Base-by-base conservation (phyloP, 2,888 invertebrate genomes). In the Nasonovia ribisnigri region DNA sequence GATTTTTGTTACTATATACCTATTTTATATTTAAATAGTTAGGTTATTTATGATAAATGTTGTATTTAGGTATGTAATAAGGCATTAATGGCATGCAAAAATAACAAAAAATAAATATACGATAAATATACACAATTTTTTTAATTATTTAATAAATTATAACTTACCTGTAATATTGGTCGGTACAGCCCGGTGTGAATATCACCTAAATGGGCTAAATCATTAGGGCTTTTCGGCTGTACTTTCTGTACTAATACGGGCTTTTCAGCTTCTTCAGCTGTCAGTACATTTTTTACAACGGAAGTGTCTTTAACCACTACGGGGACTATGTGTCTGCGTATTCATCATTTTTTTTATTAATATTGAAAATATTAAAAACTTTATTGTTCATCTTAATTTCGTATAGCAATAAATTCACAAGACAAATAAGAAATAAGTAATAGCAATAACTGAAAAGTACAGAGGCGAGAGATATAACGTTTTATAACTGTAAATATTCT, bases 81-180 rank as follows among this genome's bases (percentile, higher is more conserved):
- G 3, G 10, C 29, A 60, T 60, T 20, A 51, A 51, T n/a, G 29
- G 2, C 29, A 29, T 16, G 6, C 3, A 51, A 1, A n/a, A 48
- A n/a, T 29, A 46, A 29, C 2, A 87, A 46, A 84, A 84, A 84
- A 84, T 84, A 43, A 43, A 84, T 8, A 42, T 43, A 42, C 43
- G 42, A 26, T 84, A 84, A 42, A 87, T 51, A 48, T 16, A 48
- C 13, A 46, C 24, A n/a, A 87, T 87, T 48, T 26, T 87, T 87
- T n/a, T 6, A 86, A 51, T 87, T 46, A 46, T 86, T 86, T 46
- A 86, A 86, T 46, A 86, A 86, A 29, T 11, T 24, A 51, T 51
- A 29, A 87, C 20, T 87, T 87, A 87, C n/a, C 29, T 86, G 86
- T 86, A 86, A 86, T 86, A 87, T 87, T 51, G 87, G 87, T 87